Evolutionary conservation across 35 echinoderm and acorn worm genomes (phyloP).

Genomic region (Ophioderma brevispina): DNA sequence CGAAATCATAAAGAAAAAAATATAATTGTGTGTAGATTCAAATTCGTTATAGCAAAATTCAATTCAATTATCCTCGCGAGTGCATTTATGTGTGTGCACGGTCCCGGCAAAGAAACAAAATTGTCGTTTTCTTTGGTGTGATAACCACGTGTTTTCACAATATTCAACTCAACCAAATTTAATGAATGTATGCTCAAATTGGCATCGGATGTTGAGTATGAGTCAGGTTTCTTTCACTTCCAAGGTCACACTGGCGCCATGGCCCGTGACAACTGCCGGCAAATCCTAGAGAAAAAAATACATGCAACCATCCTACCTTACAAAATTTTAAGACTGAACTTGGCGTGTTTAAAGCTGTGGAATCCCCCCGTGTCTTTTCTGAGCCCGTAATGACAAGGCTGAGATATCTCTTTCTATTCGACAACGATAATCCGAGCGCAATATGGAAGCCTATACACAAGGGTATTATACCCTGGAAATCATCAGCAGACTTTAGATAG

Average conservation of each 20-base stretch:
- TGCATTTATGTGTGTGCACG: too few species aligned
- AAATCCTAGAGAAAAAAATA: too few species aligned
- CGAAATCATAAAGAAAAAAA: too few species aligned
- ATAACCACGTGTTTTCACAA: not conserved
- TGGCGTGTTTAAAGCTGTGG: not conserved
- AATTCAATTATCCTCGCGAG: too few species aligned
- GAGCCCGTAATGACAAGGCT: not conserved
- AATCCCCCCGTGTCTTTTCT: not conserved
- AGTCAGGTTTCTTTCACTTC: not conserved
- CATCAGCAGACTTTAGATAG: not conserved
- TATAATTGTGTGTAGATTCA: too few species aligned
- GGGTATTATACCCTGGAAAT: not conserved
- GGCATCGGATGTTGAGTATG: not conserved
- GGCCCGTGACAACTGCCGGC: not conserved
- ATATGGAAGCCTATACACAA: not conserved
- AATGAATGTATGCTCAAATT: slow-evolving; percentile 1
- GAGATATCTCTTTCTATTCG: too few species aligned
- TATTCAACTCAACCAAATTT: not conserved
- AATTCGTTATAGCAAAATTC: too few species aligned
- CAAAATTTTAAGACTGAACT: not conserved
- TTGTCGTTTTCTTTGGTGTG: too few species aligned
- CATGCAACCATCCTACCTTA: not conserved
- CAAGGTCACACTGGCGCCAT: not conserved
- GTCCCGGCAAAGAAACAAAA: too few species aligned
- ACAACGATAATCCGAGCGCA: not conserved